Base-by-base conservation (phyloP, 2,888 invertebrate species). In the Pandemis heparana region DNA sequence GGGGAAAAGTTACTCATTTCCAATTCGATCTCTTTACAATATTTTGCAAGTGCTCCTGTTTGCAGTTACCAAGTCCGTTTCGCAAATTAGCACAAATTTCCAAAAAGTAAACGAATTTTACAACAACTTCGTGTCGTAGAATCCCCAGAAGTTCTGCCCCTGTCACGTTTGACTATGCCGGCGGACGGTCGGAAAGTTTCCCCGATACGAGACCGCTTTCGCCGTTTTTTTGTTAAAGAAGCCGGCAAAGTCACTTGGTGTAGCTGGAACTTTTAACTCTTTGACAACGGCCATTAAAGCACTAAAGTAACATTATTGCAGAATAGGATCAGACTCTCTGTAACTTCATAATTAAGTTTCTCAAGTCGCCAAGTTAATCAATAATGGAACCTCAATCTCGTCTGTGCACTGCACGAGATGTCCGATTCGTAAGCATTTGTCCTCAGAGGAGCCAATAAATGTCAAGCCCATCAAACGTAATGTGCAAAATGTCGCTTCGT, bases 391-490 rank as follows among this genome's bases (percentile, higher is more conserved):
- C 59, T 73, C 43, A 56, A 59, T 7, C 5, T 46, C 48, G 56
- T 23, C 38, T 16, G 41, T 68, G 23, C 38, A 43, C 5, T 9
- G 12, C n/a, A 39, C 51, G 32, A 23, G 46, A 32, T 43, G 53
- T 43, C 62, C 48, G 59, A 63, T 51, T 39, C 73, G 64, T 73
- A 63, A 60, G 59, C 68, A 48, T 48, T 51, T 53, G 16, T 60
- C 53, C 56, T 59, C 63, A 63, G 63, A 51, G 68, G 48, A 63
- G n/a, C 63, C 64, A 16, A 64, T 73, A 69, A 73, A 73, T 69
- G 69, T 73, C 73, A 56, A 60, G 63, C 60, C 39, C 73, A 64
- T 73, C 73, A 73, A 73, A 73, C 63, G 68, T 73, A 73, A 73
- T 73, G 73, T 51, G 69, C 73, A 32, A 48, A 63, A 53, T 63